Base-by-base conservation (phyloP, 2,888 invertebrate genomes). In the Anaspis maculata region DNA sequence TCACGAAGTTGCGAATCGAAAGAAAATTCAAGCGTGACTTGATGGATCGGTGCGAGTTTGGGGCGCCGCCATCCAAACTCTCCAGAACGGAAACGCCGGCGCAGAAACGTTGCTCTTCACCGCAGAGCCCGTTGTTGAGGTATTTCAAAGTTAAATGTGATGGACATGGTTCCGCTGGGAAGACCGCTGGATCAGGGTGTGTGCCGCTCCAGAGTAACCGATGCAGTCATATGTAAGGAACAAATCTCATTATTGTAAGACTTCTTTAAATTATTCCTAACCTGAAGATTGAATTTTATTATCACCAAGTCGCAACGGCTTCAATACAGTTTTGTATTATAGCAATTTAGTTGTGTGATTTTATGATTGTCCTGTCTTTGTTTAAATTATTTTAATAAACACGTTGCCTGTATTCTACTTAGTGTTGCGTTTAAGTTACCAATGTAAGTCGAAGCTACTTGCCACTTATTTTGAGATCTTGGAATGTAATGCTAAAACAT, bases 1-100 rank as follows among this genome's bases (percentile, higher is more conserved):
- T 86, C 27, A 84, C 78, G 0, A 74, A 73, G 52, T 68, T 79
- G 34, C 63, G 77, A 7, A 71, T 74, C 41, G 74, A 77, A 45
- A 71, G 70, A 43, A 57, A 50, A 34, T 44, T 58, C 2, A 51
- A 54, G 2, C 57, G 51, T 26, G 42, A 57, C 33, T 51, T 57
- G 29, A 27, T 45, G 1, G 57, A 62, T 14, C 51, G 26, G 4
- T 19, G 51, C 29, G 19, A 19, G 19, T 5, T 6, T 5, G 19
- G 19, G 9, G 19, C 19, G 5, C 19, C 19, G 9, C 5, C 9
- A 9, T 9, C 19, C 9, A 19, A 19, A 19, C 19, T 19, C 19
- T 5, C 5, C 9, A 6, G 5, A 5, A 19, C 5, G 5, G 5
- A 6, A 2, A 56, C 46, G 36, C 30, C 49, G 15, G 56, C 59